Evolutionary conservation across 2,888 invertebrate genomes (phyloP).

Genomic region (Pilophorus perplexus): DNA sequence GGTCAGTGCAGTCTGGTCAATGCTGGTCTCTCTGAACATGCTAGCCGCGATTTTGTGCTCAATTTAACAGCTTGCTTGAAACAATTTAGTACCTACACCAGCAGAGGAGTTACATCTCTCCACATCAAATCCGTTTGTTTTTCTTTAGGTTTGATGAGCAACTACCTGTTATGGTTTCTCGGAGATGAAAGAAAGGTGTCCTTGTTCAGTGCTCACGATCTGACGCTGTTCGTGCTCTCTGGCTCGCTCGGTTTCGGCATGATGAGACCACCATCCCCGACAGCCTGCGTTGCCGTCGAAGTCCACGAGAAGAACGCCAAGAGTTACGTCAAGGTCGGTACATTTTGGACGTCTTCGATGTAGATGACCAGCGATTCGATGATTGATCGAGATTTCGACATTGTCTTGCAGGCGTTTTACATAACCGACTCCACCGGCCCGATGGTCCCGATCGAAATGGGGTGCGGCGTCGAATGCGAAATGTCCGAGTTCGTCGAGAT

Average conservation of each 20-base stretch:
- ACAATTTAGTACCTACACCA: too few relatives aligned
- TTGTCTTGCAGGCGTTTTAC: constrained; percentile 36
- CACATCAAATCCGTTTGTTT: too few relatives aligned
- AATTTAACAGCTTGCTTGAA: too few relatives aligned
- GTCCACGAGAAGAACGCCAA: constrained; percentile 8
- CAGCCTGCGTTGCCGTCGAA: constrained; percentile 20
- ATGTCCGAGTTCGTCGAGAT: not conserved
- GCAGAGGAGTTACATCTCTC: too few relatives aligned
- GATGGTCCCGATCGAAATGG: not conserved
- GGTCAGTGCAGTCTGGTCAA: too few relatives aligned
- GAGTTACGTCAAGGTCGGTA: not conserved
- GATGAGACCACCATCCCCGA: not conserved
- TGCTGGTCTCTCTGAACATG: too few relatives aligned
- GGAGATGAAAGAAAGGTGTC: not conserved
- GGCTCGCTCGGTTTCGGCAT: not conserved
- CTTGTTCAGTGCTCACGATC: constrained; percentile 28
- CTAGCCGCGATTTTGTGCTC: too few relatives aligned
- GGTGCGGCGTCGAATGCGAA: not conserved
- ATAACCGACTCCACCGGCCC: not conserved
- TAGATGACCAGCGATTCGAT: too few relatives aligned
- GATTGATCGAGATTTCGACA: too few relatives aligned
- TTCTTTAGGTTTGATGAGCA: constrained; percentile 12
- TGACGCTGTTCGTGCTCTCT: constrained; percentile 1
- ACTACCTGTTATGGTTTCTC: constrained; percentile 2
- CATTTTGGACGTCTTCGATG: too few relatives aligned